Percentiles rank a stretch among this genome's conserved stretches.
Conservation (phyloP, 1,140 invertebrate genomes). For the Metaphire vulgaris region DNA sequence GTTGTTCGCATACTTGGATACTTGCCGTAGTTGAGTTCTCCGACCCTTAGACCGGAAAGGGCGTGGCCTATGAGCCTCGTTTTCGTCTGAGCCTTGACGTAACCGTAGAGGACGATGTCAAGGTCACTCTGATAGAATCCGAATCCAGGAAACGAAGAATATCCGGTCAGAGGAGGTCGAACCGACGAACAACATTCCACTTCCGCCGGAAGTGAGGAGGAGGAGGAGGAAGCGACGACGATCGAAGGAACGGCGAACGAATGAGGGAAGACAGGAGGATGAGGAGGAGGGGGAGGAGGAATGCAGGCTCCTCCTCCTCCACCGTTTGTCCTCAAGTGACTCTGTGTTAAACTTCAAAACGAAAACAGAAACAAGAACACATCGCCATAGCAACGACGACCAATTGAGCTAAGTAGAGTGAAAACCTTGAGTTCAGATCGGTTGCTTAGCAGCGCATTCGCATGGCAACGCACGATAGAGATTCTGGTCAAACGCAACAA, state of each 20-base stretch:
- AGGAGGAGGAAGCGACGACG: neutral
- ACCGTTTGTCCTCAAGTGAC: neutral
- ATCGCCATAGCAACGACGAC: too few relatives aligned
- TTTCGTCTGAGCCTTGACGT: constrained; percentile 33
- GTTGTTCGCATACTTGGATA: too few relatives aligned
- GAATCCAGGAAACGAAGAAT: constrained; percentile 14
- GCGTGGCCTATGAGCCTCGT: constrained; percentile 37
- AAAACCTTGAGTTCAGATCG: too few relatives aligned
- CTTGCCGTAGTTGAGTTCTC: constrained; percentile 40
- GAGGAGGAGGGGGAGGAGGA: neutral
- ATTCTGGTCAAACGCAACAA: too few relatives aligned
- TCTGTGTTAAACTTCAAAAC: neutral
- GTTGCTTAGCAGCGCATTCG: too few relatives aligned
- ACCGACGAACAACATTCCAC: neutral
- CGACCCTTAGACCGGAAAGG: constrained; percentile 41
- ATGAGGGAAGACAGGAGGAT: neutral
- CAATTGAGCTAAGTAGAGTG: too few relatives aligned
- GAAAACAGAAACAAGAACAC: neutral
- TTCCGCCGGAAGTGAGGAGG: too few relatives aligned
- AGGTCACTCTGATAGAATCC: constrained; percentile 44
- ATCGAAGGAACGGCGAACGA: neutral
- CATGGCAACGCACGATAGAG: too few relatives aligned
- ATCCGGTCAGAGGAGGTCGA: neutral
- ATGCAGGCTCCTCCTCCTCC: neutral
- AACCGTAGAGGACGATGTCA: constrained; percentile 48